Base-by-base conservation (phyloP, 2,797 vertebrate genomes). In the Silurus aristotelis region DNA sequence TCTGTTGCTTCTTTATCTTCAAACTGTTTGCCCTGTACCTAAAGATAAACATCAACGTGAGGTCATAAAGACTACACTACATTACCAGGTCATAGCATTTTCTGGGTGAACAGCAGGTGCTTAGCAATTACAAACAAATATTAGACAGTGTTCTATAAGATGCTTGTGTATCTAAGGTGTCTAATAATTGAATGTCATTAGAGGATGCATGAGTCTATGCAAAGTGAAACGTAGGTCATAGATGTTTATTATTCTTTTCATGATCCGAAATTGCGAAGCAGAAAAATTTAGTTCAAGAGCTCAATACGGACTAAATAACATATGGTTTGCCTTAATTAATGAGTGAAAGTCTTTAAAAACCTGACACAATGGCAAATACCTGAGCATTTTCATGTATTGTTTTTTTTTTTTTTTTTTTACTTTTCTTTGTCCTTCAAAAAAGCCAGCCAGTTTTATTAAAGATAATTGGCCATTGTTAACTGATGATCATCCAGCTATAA, bases 391-490 rank as follows among this genome's bases (percentile, higher is more conserved):
- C 6, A 10, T 38, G 38, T 38, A 38, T 38, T 31, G 48, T 48
- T 48, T 52, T 52, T 10, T 52, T 52, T 10, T 1, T 52, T 52
- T 52, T 1, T 52, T 84, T 67, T 80, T 79, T 84, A 83, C 88
- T 84, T 84, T 73, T 55, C 31, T 73, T 83, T 82, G 86, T 85
- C 89, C 85, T 88, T 88, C 83, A 46, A 77, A 87, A 89, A 85
- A 90, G 90, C 85, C 56, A 87, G 86, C 77, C 83, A 48, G 72
- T 88, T 85, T 67, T 84, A 85, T 83, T 76, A 72, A 64, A 84
- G 84, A 90, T 90, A 87, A 89, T 85, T 90, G 84, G 71, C 83
- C 79, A 86, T 89, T 89, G 87, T 89, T 87, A 87, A 85, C 80
- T 76, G 87, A 87, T 89, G 85, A 87, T 88, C 87, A 90, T 89